phyloP scores from a whole-genome alignment of 2,113 vertebrate species.

The Heterotis niloticus region DNA sequence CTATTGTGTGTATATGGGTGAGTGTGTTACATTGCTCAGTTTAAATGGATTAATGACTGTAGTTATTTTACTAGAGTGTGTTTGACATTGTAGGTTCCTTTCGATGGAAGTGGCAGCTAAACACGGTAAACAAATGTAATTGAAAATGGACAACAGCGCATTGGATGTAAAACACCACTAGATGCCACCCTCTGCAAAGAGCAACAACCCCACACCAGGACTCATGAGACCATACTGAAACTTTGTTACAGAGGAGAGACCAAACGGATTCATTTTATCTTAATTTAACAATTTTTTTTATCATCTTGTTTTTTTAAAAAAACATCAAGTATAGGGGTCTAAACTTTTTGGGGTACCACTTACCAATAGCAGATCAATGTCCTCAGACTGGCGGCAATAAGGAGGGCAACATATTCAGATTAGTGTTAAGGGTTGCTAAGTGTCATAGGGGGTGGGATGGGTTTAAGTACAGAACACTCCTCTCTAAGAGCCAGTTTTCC shows the following conservation, averaged over 20 bases:
- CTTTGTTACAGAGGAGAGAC: constrained; percentile 10
- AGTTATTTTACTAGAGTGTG: too few relatives aligned
- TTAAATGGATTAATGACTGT: too few relatives aligned
- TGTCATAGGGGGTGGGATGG: background rate
- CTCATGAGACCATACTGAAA: constrained; percentile 7
- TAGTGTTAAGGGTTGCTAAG: constrained; percentile 34
- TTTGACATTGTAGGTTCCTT: too few relatives aligned
- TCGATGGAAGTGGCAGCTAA: too few relatives aligned
- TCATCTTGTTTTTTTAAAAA: constrained; percentile 9
- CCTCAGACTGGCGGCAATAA: constrained; percentile 82
- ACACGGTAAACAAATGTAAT: too few relatives aligned
- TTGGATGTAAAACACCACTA: constrained; percentile 52
- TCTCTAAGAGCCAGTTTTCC: too few relatives aligned
- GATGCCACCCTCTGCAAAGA: constrained; percentile 55
- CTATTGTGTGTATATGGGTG: too few relatives aligned
- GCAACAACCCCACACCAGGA: background rate
- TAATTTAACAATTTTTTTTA: background rate
- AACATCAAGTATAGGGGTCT: constrained; percentile 1
- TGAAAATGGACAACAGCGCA: background rate
- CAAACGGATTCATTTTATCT: constrained; percentile 9
- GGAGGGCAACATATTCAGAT: constrained; percentile 62
- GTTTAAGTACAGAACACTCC: background rate
- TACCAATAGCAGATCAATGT: constrained; percentile 84
- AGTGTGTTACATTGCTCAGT: too few relatives aligned
- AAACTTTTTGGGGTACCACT: constrained; percentile 57